These are phyloP conservation scores for Hypselothyrea guttata DNA, from an alignment of 2,888 invertebrate genomes.

Conservation along the genomic window DNA sequence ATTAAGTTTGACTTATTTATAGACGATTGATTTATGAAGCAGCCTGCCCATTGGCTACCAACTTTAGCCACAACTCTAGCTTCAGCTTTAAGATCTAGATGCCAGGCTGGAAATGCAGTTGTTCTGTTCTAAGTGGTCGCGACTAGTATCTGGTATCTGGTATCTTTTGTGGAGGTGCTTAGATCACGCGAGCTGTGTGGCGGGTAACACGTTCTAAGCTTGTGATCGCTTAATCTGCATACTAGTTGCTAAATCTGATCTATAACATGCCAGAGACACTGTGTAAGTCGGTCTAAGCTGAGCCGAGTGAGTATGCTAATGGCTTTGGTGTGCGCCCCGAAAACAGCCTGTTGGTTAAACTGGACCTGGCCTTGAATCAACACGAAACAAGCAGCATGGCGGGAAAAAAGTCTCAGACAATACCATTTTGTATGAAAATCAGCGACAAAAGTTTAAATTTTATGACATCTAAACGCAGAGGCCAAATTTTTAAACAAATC, in stretches of 20 bases:
- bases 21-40: constrained; percentile 66
- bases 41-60: neutral
- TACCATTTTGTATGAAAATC: constrained; percentile 46
- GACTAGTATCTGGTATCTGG: no score
- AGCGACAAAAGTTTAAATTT: constrained; percentile 60
- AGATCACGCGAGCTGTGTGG: constrained; percentile 37
- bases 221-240: constrained; percentile 62
- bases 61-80: neutral
- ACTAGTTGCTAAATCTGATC: constrained; percentile 48
- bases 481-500: constrained; percentile 36
- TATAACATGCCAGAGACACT: constrained; percentile 40
- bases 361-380: constrained; percentile 65
- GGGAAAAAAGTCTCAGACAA: constrained; percentile 39
- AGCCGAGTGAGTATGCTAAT: constrained; percentile 61
- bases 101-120: constrained; percentile 11
- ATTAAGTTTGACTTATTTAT: constrained; percentile 74
- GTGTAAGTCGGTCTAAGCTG: constrained; percentile 62
- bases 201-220: constrained; percentile 44
- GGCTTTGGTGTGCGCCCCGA: constrained; percentile 27
- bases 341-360: constrained; percentile 42
- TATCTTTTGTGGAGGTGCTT: neutral
- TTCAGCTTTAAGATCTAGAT: neutral
- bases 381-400: constrained; percentile 13
- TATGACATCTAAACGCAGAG: constrained; percentile 52
- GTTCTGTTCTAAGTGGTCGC: neutral